Conservation (phyloP, 2,888 invertebrate genomes). For the Microctonus aethiopoides region DNA sequence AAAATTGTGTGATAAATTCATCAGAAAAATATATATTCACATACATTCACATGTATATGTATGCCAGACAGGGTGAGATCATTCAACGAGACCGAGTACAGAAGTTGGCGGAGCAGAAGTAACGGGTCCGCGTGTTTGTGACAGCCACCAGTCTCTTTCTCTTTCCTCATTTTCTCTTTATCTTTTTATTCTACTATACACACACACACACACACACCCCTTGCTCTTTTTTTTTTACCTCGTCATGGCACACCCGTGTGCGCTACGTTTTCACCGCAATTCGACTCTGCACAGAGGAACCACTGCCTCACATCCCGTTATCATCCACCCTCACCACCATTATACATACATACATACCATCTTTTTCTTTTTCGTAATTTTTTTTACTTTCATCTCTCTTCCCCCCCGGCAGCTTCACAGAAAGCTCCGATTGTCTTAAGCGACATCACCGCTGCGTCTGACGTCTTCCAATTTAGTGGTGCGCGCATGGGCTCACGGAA, state of each 20-base stretch:
- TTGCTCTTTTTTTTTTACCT: conserved; percentile 58
- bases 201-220: conserved; percentile 5
- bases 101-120: conserved; percentile 54
- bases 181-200: conserved; percentile 62
- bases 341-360: conserved; percentile 51
- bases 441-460: conserved; percentile 59
- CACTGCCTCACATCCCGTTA: conserved; percentile 17
- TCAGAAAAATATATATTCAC: too few relatives aligned
- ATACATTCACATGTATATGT: not conserved
- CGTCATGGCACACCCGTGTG: conserved; percentile 43
- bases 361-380: conserved; percentile 42
- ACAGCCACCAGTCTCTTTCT: conserved; percentile 40
- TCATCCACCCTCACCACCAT: conserved; percentile 52
- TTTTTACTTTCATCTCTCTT: not conserved
- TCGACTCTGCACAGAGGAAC: conserved; percentile 45
- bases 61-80: conserved; percentile 54
- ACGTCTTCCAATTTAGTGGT: conserved; percentile 62
- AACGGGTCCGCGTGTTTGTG: conserved; percentile 54
- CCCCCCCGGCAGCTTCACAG: conserved; percentile 57
- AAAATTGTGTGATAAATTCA: too few relatives aligned
- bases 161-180: conserved; percentile 45
- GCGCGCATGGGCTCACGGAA: conserved; percentile 45
- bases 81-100: conserved; percentile 44
- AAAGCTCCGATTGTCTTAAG: conserved; percentile 55
- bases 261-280: conserved; percentile 59